Evolutionary conservation across 1,140 invertebrate species (phyloP).

Genomic region (Lasioglossum baleicum): DNA sequence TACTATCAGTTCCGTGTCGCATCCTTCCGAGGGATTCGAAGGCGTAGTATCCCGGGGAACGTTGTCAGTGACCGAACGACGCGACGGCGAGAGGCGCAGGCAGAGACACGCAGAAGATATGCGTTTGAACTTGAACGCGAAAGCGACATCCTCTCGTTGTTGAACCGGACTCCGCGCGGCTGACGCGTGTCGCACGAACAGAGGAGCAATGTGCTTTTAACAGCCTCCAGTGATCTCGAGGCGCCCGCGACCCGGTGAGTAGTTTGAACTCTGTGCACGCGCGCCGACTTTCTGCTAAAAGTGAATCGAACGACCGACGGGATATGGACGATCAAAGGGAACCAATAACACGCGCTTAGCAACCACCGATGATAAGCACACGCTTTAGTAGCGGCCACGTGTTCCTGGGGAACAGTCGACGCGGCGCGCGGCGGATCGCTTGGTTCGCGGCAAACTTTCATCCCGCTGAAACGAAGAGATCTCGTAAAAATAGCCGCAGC

Average conservation of each 20-base stretch:
- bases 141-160: too few species aligned
- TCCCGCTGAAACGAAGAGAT: background rate
- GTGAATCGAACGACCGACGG: background rate
- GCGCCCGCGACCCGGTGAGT: background rate
- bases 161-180: too few species aligned
- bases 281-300: background rate
- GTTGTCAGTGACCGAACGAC: background rate
- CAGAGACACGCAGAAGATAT: background rate
- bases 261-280: background rate
- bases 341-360: background rate
- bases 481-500: conserved; percentile 26
- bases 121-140: too few species aligned
- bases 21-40: conserved; percentile 14
- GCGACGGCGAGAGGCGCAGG: background rate
- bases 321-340: background rate
- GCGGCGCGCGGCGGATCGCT: too few species aligned
- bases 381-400: background rate
- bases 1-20: conserved; percentile 39
- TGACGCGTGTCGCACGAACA: too few species aligned
- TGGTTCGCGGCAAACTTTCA: background rate
- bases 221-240: background rate
- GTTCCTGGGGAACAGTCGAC: background rate
- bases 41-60: background rate
- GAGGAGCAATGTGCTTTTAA: background rate
- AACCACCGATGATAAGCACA: background rate